phyloP scores from a whole-genome alignment of 2,113 vertebrate genomes.

The Ardeotis arabs region DNA sequence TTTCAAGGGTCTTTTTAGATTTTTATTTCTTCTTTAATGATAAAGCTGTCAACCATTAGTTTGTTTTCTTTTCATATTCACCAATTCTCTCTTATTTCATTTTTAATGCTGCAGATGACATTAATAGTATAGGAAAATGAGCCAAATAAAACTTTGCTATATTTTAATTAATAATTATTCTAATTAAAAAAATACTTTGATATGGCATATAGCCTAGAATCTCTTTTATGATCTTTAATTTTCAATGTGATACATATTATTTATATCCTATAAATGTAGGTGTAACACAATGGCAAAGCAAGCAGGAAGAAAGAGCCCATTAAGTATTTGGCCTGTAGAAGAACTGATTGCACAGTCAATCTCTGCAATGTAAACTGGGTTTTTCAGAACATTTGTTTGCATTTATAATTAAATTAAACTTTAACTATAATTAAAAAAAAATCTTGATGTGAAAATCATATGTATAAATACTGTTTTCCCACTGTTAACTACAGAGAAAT shows the following conservation, averaged over 20 bases:
- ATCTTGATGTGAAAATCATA: background rate
- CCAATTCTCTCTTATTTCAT: conserved; percentile 39
- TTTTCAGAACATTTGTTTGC: conserved; percentile 50
- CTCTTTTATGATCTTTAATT: conserved; percentile 46
- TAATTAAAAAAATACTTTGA: conserved; percentile 53
- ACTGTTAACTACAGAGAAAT: background rate
- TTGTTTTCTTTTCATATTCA: background rate
- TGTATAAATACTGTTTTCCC: background rate
- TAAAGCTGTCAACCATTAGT: conserved; percentile 34
- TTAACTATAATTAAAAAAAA: background rate
- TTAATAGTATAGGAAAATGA: conserved; percentile 26
- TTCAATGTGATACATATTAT: conserved; percentile 15
- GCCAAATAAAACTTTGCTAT: conserved; percentile 48
- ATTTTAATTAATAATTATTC: conserved; percentile 60
- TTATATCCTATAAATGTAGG: conserved; percentile 42
- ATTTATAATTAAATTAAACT: conserved; percentile 55
- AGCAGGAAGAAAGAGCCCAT: background rate
- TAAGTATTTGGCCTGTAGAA: conserved; percentile 15
- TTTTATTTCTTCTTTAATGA: conserved; percentile 45
- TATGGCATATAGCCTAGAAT: conserved; percentile 47
- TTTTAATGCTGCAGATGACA: conserved; percentile 54
- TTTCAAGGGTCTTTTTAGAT: background rate
- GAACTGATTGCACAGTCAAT: conserved; percentile 16
- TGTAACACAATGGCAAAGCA: conserved; percentile 29
- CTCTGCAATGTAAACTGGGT: conserved; percentile 32